These are phyloP conservation scores for Acanthis flammea DNA, from an alignment of 2,797 vertebrate genomes.

Conservation along the genomic window DNA sequence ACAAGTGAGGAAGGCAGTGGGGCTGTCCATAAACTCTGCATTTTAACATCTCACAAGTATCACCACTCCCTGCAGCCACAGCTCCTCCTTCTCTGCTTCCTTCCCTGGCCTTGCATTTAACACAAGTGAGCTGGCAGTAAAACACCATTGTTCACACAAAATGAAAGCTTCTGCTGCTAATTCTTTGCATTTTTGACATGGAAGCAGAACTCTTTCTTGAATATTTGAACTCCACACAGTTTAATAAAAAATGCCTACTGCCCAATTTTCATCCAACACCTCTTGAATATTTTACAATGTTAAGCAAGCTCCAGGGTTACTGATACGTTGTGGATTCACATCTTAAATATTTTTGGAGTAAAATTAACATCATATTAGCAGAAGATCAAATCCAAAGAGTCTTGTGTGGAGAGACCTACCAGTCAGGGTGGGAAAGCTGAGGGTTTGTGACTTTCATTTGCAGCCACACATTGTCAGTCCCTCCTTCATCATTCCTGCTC, in stretches of 20 bases:
- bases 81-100: background rate
- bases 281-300: background rate
- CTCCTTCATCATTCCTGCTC: background rate
- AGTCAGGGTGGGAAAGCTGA: background rate
- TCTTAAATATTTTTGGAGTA: background rate
- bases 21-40: background rate
- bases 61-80: background rate
- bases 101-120: background rate
- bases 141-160: background rate
- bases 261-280: background rate
- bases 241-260: background rate
- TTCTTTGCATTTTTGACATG: background rate
- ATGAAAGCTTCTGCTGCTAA: background rate
- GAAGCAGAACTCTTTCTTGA: background rate
- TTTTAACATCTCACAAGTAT: background rate
- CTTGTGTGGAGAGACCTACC: background rate
- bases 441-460: background rate
- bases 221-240: background rate
- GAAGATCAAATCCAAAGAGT: background rate
- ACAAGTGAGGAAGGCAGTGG: background rate
- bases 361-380: background rate
- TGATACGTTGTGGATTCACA: background rate
- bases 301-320: background rate
- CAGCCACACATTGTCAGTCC: background rate
- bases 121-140: background rate